Conservation (phyloP, 2,797 vertebrate species). For the Peromyscus nudipes region DNA sequence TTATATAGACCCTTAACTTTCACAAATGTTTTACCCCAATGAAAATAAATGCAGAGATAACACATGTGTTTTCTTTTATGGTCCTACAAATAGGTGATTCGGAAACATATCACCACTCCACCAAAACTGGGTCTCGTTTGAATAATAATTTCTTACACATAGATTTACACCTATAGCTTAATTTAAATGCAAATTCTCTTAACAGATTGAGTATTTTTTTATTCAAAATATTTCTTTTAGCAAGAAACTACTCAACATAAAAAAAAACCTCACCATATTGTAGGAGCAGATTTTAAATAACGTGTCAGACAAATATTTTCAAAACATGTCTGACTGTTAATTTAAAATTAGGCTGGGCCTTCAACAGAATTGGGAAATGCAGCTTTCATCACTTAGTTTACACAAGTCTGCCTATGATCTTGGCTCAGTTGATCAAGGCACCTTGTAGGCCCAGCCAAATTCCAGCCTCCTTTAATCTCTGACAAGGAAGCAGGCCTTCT, state of each 20-base stretch:
- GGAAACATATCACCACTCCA: background rate
- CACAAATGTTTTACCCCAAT: background rate
- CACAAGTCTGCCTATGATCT: background rate
- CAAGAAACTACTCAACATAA: conserved; percentile 51
- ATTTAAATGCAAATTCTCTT: conserved; percentile 22
- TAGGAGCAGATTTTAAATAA: conserved; percentile 68
- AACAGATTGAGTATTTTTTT: conserved; percentile 59
- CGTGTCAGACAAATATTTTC: conserved; percentile 80
- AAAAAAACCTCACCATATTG: conserved; percentile 78
- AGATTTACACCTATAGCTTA: conserved; percentile 38
- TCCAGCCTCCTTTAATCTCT: background rate
- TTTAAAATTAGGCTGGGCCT: conserved; percentile 47
- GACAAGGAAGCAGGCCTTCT: background rate
- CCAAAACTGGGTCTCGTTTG: background rate
- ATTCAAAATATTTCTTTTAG: conserved; percentile 66
- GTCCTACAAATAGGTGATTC: background rate
- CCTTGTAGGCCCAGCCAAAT: background rate
- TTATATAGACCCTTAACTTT: background rate
- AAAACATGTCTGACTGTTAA: conserved; percentile 67
- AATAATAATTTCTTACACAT: background rate
- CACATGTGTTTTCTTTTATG: background rate
- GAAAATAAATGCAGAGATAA: background rate
- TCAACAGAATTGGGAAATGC: background rate
- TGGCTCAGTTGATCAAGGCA: background rate
- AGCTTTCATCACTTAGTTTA: background rate